Percentiles rank a stretch among this genome's conserved stretches.
Conservation (phyloP, 2,888 invertebrate species). For the Idaea aversata region DNA sequence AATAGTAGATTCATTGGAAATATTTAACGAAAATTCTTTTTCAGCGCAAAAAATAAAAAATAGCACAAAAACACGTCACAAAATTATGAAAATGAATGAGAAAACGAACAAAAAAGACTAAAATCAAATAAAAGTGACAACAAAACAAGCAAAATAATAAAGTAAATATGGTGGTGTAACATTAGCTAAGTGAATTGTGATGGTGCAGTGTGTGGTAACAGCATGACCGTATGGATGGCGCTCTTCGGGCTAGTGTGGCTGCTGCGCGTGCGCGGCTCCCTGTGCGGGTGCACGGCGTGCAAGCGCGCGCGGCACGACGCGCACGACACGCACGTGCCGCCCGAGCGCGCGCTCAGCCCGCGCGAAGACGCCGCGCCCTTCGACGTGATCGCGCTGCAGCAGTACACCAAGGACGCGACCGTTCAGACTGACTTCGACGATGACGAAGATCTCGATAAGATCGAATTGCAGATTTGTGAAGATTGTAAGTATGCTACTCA, state of each 20-base stretch:
- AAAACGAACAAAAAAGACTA: not conserved
- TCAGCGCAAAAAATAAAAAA: not conserved
- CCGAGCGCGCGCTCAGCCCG: conserved; percentile 30
- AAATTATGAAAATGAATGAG: not conserved
- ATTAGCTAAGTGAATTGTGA: conserved; percentile 33
- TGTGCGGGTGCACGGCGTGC: conserved; percentile 87
- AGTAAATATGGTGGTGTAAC: not conserved
- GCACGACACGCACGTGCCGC: conserved; percentile 49
- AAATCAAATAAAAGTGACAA: not conserved
- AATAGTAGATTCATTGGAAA: not conserved
- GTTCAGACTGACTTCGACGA: conserved; percentile 78
- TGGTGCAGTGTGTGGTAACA: conserved; percentile 64
- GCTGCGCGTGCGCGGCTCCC: conserved; percentile 88
- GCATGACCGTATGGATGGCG: conserved; percentile 86
- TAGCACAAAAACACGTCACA: not conserved
- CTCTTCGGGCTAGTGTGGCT: conserved; percentile 93
- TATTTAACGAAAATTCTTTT: not conserved
- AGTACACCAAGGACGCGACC: conserved; percentile 73
- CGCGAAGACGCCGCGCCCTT: conserved; percentile 56
- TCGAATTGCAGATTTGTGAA: conserved; percentile 71
- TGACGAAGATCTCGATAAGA: conserved; percentile 72
- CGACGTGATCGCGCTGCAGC: conserved; percentile 71
- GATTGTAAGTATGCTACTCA: conserved; percentile 57
- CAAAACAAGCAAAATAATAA: not conserved
- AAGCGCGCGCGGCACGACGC: conserved; percentile 72